Evolutionary conservation across 2,888 invertebrate species (phyloP).

Genomic region (Heliconius sara): DNA sequence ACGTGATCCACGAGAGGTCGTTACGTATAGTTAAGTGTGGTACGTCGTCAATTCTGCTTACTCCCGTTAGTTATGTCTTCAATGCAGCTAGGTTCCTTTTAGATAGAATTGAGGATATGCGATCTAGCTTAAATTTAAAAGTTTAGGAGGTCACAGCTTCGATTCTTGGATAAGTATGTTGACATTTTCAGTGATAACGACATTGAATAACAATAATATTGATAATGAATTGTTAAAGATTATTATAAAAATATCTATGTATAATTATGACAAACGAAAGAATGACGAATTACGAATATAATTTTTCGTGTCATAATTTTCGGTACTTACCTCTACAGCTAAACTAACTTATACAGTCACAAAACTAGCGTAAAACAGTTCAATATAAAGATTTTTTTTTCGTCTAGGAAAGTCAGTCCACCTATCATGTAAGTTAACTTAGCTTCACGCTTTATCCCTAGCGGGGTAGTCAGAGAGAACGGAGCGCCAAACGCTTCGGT

Average conservation of each 20-base stretch:
- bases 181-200: not conserved
- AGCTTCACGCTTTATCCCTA: no score
- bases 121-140: not conserved
- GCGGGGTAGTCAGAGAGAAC: no score
- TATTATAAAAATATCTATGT: no score
- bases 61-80: constrained; percentile 18
- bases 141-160: not conserved
- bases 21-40: constrained; percentile 39
- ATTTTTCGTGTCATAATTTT: no score
- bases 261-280: no score
- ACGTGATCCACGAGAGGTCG: constrained; percentile 42
- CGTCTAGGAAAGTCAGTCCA: no score
- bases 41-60: constrained; percentile 29
- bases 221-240: no score
- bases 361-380: not conserved
- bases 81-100: constrained; percentile 9
- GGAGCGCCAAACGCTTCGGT: no score
- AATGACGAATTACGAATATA: no score
- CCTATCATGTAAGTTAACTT: no score
- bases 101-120: not conserved
- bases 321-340: no score
- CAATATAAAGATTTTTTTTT: not conserved
- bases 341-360: not conserved
- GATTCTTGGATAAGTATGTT: not conserved
- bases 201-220: no score